Base-by-base conservation (phyloP, 30 jellyfish, hydroid and myxozoan genomes). In the Hydractinia echinata region DNA sequence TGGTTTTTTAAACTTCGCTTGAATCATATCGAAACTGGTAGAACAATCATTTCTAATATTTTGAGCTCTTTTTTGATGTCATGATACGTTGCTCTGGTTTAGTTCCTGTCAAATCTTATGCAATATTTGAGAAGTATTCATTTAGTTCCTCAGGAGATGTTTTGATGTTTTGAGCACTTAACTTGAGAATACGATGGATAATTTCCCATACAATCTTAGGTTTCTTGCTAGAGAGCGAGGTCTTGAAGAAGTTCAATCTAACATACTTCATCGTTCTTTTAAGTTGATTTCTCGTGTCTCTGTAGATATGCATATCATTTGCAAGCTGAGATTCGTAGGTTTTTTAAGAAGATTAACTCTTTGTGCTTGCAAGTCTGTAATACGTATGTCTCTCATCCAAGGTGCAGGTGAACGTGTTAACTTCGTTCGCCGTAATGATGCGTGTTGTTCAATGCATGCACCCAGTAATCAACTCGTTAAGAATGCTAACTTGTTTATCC, bases 381-480 rank as follows among this genome's bases (percentile, higher is more conserved):
- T 83, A 21, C 5, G 79, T 16, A 80, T 85, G 62, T 83, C 81
- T 9, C 58, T 72, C 86, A 83, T 83, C 90, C 82, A 72, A 18
- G 86, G 86, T 54, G 90, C 90, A 14, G 90, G 87, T 55, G 90
- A 81, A 55, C 90, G 71, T 5, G 90, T 83, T 5, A 73, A 80
- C 54, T 73, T 72, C 5, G 73, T 83, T 83, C 81, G 21, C 61
- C 61, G 72, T 56, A 13, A 14, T 20, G 87, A 85, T 60, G 80
- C 84, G 58, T 72, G 90, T 10, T 51, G 53, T 9, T 82, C 77
- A 6, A 82, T 82, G 5, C 50, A 79, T n/a, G n/a, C n/a, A n/a
- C 48, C 55, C 77, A 49, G 70, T 84, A 7, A 73, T 74, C 15
- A 61, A 80, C n/a, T 53, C 66, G 73, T 83, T 83, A 67, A 73